These are phyloP conservation scores for Girardinus metallicus DNA, from an alignment of 2,797 vertebrate genomes.

Conservation along the genomic window DNA sequence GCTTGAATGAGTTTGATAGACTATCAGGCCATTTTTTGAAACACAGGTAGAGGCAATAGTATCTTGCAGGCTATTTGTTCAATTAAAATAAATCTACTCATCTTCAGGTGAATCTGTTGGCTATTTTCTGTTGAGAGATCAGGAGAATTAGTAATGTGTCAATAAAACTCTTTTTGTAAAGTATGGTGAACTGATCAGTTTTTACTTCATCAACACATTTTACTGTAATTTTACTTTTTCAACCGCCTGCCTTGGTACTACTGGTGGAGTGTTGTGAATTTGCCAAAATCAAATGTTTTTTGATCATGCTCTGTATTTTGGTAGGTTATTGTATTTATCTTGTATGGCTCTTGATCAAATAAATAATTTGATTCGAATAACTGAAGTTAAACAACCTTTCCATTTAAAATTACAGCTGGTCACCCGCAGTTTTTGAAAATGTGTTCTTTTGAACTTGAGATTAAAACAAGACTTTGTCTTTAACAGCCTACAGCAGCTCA, in stretches of 20 bases:
- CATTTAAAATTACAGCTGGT: background rate
- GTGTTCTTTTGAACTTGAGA: background rate
- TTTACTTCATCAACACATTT: background rate
- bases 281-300: background rate
- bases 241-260: background rate
- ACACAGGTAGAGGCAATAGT: background rate
- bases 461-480: constrained; percentile 7
- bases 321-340: background rate
- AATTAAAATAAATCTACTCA: background rate
- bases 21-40: background rate
- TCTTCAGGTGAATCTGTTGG: background rate
- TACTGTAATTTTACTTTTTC: background rate
- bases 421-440: background rate
- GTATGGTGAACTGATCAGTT: background rate
- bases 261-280: background rate
- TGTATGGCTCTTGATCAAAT: background rate
- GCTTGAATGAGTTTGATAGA: background rate
- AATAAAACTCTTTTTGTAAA: background rate
- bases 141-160: background rate
- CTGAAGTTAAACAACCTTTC: background rate
- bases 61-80: background rate
- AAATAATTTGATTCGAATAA: background rate
- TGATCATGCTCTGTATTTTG: background rate
- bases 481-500: constrained; percentile 34
- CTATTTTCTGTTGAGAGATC: background rate